Conservation (phyloP, 1,140 invertebrate species). For the Plutomurus gul region DNA sequence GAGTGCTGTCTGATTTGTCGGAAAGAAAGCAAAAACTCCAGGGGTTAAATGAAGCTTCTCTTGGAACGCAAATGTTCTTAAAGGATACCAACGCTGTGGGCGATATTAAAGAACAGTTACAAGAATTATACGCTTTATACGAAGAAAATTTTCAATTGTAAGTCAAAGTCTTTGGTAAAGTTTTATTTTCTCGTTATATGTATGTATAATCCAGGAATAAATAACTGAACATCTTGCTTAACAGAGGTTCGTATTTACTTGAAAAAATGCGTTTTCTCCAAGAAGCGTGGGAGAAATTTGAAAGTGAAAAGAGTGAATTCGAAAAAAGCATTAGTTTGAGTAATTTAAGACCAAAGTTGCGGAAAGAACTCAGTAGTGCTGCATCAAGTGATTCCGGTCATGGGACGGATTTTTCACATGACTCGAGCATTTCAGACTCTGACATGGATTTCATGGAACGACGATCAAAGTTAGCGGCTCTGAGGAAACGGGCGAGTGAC, state of each 20-base stretch:
- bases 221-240: not conserved
- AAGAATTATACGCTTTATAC: slow-evolving; percentile 50
- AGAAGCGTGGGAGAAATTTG: slow-evolving; percentile 53
- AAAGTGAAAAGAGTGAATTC: slow-evolving; percentile 50
- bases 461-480: slow-evolving; percentile 44
- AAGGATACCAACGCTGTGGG: slow-evolving; percentile 39
- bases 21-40: slow-evolving; percentile 47
- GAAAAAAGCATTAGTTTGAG: slow-evolving; percentile 45
- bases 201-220: not conserved
- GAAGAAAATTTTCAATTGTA: slow-evolving; percentile 54
- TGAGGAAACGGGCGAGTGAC: slow-evolving; percentile 48
- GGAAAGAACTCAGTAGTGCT: slow-evolving; percentile 50
- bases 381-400: slow-evolving; percentile 52
- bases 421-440: slow-evolving; percentile 52
- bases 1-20: slow-evolving; percentile 39
- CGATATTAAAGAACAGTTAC: slow-evolving; percentile 49
- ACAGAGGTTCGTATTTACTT: slow-evolving; percentile 50
- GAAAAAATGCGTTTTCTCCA: slow-evolving; percentile 52
- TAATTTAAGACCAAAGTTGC: slow-evolving; percentile 32
- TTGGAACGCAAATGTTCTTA: slow-evolving; percentile 47
- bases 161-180: slow-evolving; percentile 24
- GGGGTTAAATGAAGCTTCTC: slow-evolving; percentile 49
- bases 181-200: not conserved
- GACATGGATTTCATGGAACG: slow-evolving; percentile 51
- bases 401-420: slow-evolving; percentile 53